These are phyloP conservation scores for Macrosiphum euphorbiae DNA, from an alignment of 2,888 invertebrate species.

Conservation along the genomic window DNA sequence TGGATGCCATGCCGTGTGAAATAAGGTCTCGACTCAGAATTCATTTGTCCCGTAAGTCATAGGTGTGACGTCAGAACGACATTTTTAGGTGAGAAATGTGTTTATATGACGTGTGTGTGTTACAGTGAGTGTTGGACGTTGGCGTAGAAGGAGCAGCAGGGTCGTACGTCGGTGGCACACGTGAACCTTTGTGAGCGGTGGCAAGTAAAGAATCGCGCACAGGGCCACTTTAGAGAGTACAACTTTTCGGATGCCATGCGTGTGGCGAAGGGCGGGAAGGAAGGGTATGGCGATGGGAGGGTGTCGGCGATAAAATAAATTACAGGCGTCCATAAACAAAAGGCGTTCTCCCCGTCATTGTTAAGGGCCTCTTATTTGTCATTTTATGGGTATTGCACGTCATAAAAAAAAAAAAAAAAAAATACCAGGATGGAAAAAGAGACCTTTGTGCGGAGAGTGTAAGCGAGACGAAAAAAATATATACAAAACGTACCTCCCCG, in stretches of 20 bases:
- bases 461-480: not conserved
- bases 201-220: not conserved
- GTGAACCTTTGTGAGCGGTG: not conserved
- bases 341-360: slow-evolving; percentile 53
- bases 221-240: slow-evolving; percentile 16
- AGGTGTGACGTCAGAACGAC: not conserved
- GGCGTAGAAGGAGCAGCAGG: not conserved
- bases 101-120: not conserved
- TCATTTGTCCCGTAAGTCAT: not conserved
- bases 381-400: slow-evolving; percentile 63
- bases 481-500: slow-evolving; percentile 13
- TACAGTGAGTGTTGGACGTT: not conserved
- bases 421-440: not conserved
- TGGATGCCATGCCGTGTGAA: too few species aligned
- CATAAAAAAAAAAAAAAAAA: slow-evolving; percentile 37
- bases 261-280: not conserved
- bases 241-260: slow-evolving; percentile 45
- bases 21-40: not conserved
- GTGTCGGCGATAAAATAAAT: slow-evolving; percentile 61
- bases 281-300: not conserved
- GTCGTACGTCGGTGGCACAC: not conserved
- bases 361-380: slow-evolving; percentile 64
- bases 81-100: not conserved
- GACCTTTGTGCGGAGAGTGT: too few species aligned
- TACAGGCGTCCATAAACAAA: slow-evolving; percentile 63